phyloP scores from a whole-genome alignment of 1,140 invertebrate genomes.

The Eupristina koningsbergeri region DNA sequence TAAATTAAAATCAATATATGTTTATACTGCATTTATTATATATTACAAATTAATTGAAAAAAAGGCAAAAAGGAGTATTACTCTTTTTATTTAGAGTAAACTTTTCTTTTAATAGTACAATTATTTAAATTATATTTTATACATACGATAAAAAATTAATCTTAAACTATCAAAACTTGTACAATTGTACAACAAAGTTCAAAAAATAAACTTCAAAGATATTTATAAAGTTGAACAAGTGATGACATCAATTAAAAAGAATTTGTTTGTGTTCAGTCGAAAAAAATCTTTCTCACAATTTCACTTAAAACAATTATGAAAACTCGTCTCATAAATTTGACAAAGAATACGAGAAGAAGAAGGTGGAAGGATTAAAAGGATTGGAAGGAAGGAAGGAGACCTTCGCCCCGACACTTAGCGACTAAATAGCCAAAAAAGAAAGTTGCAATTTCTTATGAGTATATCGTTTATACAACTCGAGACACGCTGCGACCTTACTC shows the following conservation, averaged over 20 bases:
- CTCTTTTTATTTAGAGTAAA: too few species aligned
- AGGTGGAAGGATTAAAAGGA: constrained; percentile 12
- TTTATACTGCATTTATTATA: too few species aligned
- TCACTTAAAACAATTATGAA: constrained; percentile 28
- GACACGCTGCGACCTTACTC: not conserved
- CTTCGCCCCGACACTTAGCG: constrained; percentile 2
- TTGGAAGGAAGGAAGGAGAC: not conserved
- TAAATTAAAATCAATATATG: too few species aligned
- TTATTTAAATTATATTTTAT: not conserved
- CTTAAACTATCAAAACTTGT: not conserved
- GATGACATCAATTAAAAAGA: not conserved
- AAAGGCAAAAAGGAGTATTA: too few species aligned
- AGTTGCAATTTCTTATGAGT: not conserved
- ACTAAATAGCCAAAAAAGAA: constrained; percentile 29
- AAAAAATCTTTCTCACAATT: not conserved
- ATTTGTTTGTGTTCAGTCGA: not conserved
- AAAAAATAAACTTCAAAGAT: not conserved
- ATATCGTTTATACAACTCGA: constrained; percentile 5
- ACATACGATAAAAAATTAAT: not conserved
- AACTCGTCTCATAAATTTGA: constrained; percentile 20
- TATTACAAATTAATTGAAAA: too few species aligned
- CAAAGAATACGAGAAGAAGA: constrained; percentile 16
- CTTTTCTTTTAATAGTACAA: too few species aligned
- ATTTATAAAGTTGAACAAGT: not conserved
- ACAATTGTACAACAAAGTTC: not conserved